Evolutionary conservation across 2,888 invertebrate genomes (phyloP).

Genomic region (Pollenia angustigena): DNA sequence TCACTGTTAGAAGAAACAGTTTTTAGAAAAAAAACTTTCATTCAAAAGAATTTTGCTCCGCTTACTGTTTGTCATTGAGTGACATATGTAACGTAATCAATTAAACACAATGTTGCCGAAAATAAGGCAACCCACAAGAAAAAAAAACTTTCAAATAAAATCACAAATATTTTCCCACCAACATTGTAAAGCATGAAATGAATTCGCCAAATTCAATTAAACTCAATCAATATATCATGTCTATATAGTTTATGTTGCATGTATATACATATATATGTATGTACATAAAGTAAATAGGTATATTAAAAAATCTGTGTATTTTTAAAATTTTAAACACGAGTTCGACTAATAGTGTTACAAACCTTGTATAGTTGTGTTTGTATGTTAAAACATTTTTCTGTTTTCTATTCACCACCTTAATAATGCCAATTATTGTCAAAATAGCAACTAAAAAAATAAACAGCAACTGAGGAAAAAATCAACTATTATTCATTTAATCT

Average conservation of each 20-base stretch:
- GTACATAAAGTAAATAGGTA: neutral
- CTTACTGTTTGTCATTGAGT: slow-evolving; percentile 24
- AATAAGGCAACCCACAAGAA: slow-evolving; percentile 9
- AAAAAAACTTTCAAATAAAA: slow-evolving; percentile 20
- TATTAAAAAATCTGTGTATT: slow-evolving; percentile 1
- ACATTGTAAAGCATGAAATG: slow-evolving; percentile 49
- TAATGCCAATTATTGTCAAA: slow-evolving; percentile 71
- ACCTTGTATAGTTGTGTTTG: slow-evolving; percentile 11
- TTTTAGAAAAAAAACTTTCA: neutral
- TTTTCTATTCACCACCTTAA: slow-evolving; percentile 57
- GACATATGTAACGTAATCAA: slow-evolving; percentile 65
- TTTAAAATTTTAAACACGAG: slow-evolving; percentile 37
- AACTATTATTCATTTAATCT: slow-evolving; percentile 69
- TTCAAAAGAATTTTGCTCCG: neutral
- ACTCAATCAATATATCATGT: slow-evolving; percentile 66
- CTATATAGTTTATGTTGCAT: neutral
- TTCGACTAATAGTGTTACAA: slow-evolving; percentile 22
- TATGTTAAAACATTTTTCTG: slow-evolving; percentile 49
- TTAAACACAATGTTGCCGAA: slow-evolving; percentile 64
- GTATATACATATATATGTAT: neutral
- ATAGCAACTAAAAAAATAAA: slow-evolving; percentile 66
- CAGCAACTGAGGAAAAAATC: slow-evolving; percentile 37
- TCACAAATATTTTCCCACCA: slow-evolving; percentile 69
- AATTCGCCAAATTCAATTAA: slow-evolving; percentile 69
- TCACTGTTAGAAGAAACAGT: neutral